Percentiles rank a stretch among this genome's conserved stretches.
Evolutionary conservation across 2,888 invertebrate species (phyloP).

Genomic region (Scotopteryx bipunctaria): DNA sequence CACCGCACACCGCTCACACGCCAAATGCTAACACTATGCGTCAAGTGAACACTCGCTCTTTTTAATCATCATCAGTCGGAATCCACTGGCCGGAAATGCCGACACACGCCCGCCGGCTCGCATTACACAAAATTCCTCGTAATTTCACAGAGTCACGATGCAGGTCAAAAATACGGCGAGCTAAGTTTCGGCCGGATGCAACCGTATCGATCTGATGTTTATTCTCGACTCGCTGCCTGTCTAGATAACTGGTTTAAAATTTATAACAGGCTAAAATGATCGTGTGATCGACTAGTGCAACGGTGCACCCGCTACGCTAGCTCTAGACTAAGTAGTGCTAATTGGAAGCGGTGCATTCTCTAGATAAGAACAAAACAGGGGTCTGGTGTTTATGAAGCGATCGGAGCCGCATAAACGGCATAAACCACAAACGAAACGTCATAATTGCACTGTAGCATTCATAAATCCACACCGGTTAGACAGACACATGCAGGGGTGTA

Average conservation of each 20-base stretch:
- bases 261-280: slow-evolving; percentile 58
- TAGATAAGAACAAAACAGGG: slow-evolving; percentile 16
- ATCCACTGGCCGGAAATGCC: slow-evolving; percentile 32
- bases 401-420: slow-evolving; percentile 33
- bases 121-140: slow-evolving; percentile 30
- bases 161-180: slow-evolving; percentile 39
- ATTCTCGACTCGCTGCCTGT: slow-evolving; percentile 60
- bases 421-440: slow-evolving; percentile 54
- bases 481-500: slow-evolving; percentile 67
- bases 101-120: slow-evolving; percentile 31
- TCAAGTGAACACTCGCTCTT: slow-evolving; percentile 76
- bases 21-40: slow-evolving; percentile 75
- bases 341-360: slow-evolving; percentile 19
- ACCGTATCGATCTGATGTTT: slow-evolving; percentile 69
- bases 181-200: slow-evolving; percentile 46
- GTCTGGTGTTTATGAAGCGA: slow-evolving; percentile 28
- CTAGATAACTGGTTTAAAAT: slow-evolving; percentile 68
- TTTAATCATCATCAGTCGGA: slow-evolving; percentile 52
- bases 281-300: slow-evolving; percentile 43
- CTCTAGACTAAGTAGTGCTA: neutral
- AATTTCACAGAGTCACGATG: slow-evolving; percentile 36
- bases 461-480: slow-evolving; percentile 71
- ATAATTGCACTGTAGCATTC: slow-evolving; percentile 71
- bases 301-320: neutral
- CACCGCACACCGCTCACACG: slow-evolving; percentile 65